phyloP scores from a whole-genome alignment of 2,113 vertebrate genomes.

The crab-eating macaque (Macaca fascicularis) region T2T-MFA8v1.1 NC_088375.1:123820501-123821000 shows the following conservation, averaged over 20 bases:
- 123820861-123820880: neutral
- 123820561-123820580: neutral
- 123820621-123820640: rapidly evolving
- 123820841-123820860: slow-evolving; percentile 5
- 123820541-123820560: neutral
- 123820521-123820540: neutral
- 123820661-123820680: neutral
- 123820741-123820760: neutral
- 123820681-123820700: rapidly evolving
- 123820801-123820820: neutral
- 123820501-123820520: neutral
- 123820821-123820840: slow-evolving; percentile 17
- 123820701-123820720: neutral
- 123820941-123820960: slow-evolving; percentile 19
- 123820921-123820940: slow-evolving; percentile 67
- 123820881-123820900: slow-evolving; percentile 37
- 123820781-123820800: neutral
- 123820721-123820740: rapidly evolving
- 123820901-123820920: slow-evolving; percentile 69
- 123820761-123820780: neutral
- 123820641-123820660: neutral
- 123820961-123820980: neutral
- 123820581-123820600: neutral
- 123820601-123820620: neutral
- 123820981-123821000: neutral